Evolutionary conservation across 2,113 vertebrate genomes (phyloP).

Genomic region (Ptychochromis oligacanthus): DNA sequence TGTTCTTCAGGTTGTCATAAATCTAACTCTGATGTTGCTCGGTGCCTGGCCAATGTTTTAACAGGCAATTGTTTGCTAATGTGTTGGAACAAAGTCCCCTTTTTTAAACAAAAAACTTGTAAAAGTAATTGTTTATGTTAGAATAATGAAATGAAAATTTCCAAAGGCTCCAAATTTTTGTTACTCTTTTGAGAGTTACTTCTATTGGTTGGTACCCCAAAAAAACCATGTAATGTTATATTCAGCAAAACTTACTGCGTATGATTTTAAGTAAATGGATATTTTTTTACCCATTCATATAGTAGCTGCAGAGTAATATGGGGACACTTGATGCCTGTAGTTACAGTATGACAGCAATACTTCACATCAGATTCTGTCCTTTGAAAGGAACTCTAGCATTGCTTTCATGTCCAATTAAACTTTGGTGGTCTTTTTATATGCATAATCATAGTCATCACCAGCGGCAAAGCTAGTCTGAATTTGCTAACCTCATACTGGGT

Average conservation of each 20-base stretch:
- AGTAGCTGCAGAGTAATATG: background rate
- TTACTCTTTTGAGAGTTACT: background rate
- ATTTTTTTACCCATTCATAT: background rate
- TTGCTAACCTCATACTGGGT: background rate
- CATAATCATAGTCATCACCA: background rate
- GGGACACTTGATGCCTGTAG: background rate
- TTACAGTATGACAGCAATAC: background rate
- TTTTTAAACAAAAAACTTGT: background rate
- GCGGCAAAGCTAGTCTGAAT: background rate
- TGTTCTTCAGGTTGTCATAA: background rate
- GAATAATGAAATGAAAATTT: background rate
- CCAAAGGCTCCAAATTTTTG: no score
- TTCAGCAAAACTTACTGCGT: no score
- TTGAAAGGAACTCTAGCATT: background rate
- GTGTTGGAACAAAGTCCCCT: background rate
- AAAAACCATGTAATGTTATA: no score
- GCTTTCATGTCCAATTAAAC: background rate
- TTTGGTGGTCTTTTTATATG: background rate
- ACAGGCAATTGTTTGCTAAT: background rate
- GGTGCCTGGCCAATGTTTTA: background rate
- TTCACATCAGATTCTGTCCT: background rate
- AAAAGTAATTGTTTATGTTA: background rate
- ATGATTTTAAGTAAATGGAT: no score
- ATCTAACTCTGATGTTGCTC: background rate
- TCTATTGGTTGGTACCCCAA: no score